These are phyloP conservation scores for Drosophila mimetica DNA, from an alignment of 2,888 invertebrate species.

Conservation along the genomic window DNA sequence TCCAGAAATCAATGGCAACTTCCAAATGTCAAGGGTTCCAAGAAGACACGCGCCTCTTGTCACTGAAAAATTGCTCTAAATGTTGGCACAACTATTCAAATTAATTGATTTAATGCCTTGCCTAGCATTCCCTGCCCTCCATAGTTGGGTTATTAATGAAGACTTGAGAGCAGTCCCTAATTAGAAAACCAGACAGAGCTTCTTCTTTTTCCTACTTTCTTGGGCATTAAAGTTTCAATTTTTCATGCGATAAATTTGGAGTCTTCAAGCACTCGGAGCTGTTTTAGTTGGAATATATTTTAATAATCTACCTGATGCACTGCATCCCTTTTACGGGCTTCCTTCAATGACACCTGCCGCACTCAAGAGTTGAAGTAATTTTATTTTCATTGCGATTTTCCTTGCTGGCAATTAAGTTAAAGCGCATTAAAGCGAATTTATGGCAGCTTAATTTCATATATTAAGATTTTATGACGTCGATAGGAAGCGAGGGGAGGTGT, in stretches of 20 bases:
- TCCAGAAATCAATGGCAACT: constrained; percentile 23
- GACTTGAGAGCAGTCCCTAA: constrained; percentile 68
- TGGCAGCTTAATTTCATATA: constrained; percentile 81
- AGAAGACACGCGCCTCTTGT: constrained; percentile 44
- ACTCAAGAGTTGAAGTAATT: constrained; percentile 46
- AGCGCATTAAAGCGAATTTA: constrained; percentile 80
- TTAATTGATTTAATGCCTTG: constrained; percentile 77
- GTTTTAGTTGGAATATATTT: constrained; percentile 56
- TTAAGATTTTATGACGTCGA: constrained; percentile 74
- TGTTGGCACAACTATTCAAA: constrained; percentile 77
- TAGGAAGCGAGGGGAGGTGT: constrained; percentile 13
- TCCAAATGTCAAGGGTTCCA: constrained; percentile 51
- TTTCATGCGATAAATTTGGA: constrained; percentile 53
- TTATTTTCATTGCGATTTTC: constrained; percentile 74
- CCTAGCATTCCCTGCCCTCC: constrained; percentile 22
- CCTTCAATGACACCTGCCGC: constrained; percentile 58
- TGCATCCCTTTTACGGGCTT: constrained; percentile 51
- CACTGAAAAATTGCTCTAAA: constrained; percentile 75
- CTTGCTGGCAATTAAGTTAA: constrained; percentile 79
- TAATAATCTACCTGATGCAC: constrained; percentile 62
- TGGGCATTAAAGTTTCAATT: constrained; percentile 53
- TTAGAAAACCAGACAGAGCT: constrained; percentile 55
- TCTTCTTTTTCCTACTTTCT: neutral
- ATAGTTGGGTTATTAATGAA: constrained; percentile 71
- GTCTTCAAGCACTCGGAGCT: neutral